phyloP scores from a whole-genome alignment of 2,888 invertebrate genomes.

The Matsumyia berberina region DNA sequence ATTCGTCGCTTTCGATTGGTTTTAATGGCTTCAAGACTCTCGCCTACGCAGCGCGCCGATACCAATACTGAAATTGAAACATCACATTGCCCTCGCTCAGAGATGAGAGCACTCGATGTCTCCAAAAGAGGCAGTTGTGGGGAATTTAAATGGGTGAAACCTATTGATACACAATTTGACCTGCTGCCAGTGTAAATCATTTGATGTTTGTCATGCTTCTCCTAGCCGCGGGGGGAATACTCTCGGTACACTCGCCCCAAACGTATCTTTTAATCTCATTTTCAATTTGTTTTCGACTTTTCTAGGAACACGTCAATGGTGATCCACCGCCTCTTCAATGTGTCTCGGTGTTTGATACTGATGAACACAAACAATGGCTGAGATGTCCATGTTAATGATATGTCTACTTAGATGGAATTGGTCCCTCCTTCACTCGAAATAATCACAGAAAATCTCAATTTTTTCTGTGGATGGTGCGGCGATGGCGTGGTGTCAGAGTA shows the following conservation, averaged over 20 bases:
- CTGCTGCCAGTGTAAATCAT: conserved; percentile 63
- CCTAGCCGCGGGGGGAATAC: conserved; percentile 12
- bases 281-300: conserved; percentile 71
- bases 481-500: conserved; percentile 1
- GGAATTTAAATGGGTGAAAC: conserved; percentile 59
- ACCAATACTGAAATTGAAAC: conserved; percentile 50
- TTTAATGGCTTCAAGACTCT: conserved; percentile 23
- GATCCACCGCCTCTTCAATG: conserved; percentile 69
- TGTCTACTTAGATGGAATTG: conserved; percentile 66
- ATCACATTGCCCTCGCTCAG: conserved; percentile 60
- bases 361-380: conserved; percentile 70
- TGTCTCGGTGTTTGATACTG: conserved; percentile 59
- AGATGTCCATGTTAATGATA: conserved; percentile 65
- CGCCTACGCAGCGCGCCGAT: conserved; percentile 62
- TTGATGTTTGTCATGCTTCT: conserved; percentile 67
- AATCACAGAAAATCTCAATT: conserved; percentile 32
- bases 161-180: conserved; percentile 67
- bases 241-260: conserved; percentile 28
- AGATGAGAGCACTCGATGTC: conserved; percentile 72
- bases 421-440: conserved; percentile 59
- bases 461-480: conserved; percentile 3
- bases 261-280: conserved; percentile 68
- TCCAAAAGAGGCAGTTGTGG: conserved; percentile 60
- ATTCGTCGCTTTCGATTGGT: conserved; percentile 39
- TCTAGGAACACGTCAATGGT: conserved; percentile 68